phyloP scores from a whole-genome alignment of 2,113 vertebrate genomes.

The Alosa alosa region DNA sequence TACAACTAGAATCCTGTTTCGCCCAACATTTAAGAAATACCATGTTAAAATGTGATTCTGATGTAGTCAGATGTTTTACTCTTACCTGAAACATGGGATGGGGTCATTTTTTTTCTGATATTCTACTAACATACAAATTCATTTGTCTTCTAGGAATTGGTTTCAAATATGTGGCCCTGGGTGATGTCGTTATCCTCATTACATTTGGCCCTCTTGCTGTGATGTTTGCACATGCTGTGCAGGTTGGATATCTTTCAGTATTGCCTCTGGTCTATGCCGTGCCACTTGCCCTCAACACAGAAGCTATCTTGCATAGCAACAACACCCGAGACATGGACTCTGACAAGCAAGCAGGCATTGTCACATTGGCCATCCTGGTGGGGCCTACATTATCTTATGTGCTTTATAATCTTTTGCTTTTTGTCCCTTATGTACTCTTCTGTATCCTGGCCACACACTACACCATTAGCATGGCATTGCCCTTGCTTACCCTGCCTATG shows the following conservation, averaged over 20 bases:
- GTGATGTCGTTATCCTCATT: slow-evolving; percentile 95
- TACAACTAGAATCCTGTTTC: no score
- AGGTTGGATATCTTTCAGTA: slow-evolving; percentile 90
- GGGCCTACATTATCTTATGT: slow-evolving; percentile 89
- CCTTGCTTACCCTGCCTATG: slow-evolving; percentile 91
- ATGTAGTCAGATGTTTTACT: no score
- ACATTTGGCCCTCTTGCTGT: slow-evolving; percentile 96
- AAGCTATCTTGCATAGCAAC: slow-evolving; percentile 98
- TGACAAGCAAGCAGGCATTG: slow-evolving; percentile 89
- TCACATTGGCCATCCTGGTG: slow-evolving; percentile 93
- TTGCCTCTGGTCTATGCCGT: slow-evolving; percentile 90
- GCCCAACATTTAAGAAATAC: no score
- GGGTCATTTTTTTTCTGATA: no score
- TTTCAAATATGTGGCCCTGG: slow-evolving; percentile 94
- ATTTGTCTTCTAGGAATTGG: slow-evolving; percentile 82
- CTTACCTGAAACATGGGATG: no score
- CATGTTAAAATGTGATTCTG: no score
- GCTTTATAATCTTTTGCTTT: slow-evolving; percentile 87
- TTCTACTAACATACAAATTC: background rate
- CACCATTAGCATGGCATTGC: slow-evolving; percentile 92
- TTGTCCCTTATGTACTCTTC: slow-evolving; percentile 90
- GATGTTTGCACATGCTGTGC: slow-evolving; percentile 93
- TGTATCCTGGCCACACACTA: slow-evolving; percentile 89
- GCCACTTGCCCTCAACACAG: slow-evolving; percentile 91
- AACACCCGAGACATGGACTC: slow-evolving; percentile 97